Percentiles rank a stretch among this genome's conserved stretches.
Evolutionary conservation across 2,888 invertebrate genomes (phyloP).

Genomic region (Falcaria lacertinaria): DNA sequence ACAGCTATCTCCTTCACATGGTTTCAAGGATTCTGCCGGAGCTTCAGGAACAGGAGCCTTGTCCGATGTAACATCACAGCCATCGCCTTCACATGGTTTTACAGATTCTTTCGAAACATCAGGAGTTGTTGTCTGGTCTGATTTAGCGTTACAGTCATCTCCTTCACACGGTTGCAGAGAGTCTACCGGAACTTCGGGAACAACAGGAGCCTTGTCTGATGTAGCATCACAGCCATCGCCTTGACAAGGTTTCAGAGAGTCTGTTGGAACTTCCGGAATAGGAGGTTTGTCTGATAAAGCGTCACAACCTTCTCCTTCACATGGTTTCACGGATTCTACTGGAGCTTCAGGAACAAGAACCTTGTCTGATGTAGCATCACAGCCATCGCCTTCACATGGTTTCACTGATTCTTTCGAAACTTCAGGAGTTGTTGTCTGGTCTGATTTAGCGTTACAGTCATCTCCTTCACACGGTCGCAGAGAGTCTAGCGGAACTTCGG

Average conservation of each 20-base stretch:
- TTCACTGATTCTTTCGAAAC: neutral
- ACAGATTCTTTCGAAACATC: slow-evolving; percentile 2
- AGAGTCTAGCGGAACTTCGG: neutral
- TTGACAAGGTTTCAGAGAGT: neutral
- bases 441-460: neutral
- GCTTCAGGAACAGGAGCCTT: neutral
- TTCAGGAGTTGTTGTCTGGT: neutral
- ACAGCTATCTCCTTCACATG: neutral
- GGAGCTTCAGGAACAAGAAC: neutral
- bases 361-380: neutral
- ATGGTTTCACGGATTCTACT: neutral
- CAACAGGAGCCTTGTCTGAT: neutral
- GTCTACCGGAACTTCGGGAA: neutral
- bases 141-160: neutral
- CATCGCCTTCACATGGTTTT: slow-evolving; percentile 3
- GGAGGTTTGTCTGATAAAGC: neutral
- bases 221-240: neutral
- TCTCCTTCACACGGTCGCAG: slow-evolving; percentile 1
- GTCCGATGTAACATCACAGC: neutral
- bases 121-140: neutral
- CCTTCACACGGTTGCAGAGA: slow-evolving; percentile 13
- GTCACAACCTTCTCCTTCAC: neutral
- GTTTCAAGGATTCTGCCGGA: neutral
- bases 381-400: neutral
- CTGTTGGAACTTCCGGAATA: neutral